Evolutionary conservation across 2,888 invertebrate genomes (phyloP), one percentile per base, ranked within the genome.

Genomic region (Coenonympha arcania): DNA sequence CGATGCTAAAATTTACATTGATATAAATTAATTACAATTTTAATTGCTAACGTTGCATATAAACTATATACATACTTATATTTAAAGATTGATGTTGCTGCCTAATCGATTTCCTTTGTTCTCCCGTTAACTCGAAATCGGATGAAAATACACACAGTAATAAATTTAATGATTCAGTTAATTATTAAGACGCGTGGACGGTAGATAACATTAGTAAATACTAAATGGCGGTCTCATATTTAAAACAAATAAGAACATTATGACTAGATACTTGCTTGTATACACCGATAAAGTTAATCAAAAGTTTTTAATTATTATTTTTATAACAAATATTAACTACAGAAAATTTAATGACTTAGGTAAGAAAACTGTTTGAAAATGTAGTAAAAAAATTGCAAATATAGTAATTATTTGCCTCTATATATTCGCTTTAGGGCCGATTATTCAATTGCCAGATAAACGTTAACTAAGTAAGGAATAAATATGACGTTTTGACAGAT

Each of bases 181-280:
- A 44, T 48, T 18, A 44, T 44, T 22, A 48, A 39, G 44, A 18
- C 48, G 48, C 48, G 48, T 52, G 48, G 34, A 34, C n/a, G 19
- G 2, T 13, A 28, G 48, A 52, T 52, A 48, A 48, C 33, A 6
- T 9, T 37, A 48, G 42, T 48, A 33, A 39, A 31, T 13, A 42
- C 24, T 48, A 40, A 34, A 48, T 44, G 22, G 6, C 28, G 24
- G 19, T 16, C 19, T 11, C 8, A 28, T 41, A n/a, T n/a, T n/a
- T 18, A 28, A 41, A 40, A 15, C 9, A 19, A 20, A 33, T 33
- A 11, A n/a, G n/a, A n/a, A n/a, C n/a, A n/a, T n/a, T n/a, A n/a
- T n/a, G n/a, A n/a, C n/a, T n/a, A n/a, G n/a, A n/a, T n/a, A n/a
- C n/a, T n/a, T n/a, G n/a, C n/a, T n/a, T n/a, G n/a, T n/a, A n/a